Evolutionary conservation across 2,113 vertebrate species (phyloP).

Genomic region (Atractosteus spatula): DNA sequence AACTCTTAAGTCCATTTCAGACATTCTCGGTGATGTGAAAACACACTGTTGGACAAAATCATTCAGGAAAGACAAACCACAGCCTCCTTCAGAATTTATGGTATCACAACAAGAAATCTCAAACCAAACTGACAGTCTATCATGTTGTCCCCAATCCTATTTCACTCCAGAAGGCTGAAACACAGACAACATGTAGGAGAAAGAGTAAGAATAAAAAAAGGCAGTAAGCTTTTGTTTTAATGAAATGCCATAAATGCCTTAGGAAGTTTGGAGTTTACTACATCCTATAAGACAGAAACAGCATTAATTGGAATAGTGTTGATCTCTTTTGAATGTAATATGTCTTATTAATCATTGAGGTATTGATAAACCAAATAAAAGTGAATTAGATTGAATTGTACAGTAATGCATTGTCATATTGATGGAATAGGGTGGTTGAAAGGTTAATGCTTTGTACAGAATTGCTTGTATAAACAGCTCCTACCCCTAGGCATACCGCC

Average conservation of each 20-base stretch:
- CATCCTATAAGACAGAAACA: neutral
- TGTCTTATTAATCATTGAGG: slow-evolving; percentile 3
- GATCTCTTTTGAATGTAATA: neutral
- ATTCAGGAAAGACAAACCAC: no score
- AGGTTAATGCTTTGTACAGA: slow-evolving; percentile 36
- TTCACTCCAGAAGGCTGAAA: no score
- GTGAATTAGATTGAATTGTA: neutral
- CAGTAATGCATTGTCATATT: slow-evolving; percentile 23
- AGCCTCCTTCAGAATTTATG: no score
- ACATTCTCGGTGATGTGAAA: no score
- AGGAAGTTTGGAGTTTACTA: neutral
- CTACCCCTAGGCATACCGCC: neutral
- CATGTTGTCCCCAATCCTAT: no score
- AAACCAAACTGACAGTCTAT: no score
- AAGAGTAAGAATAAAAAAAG: no score
- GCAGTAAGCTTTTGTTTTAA: neutral
- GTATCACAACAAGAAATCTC: no score
- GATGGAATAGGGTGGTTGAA: slow-evolving; percentile 29
- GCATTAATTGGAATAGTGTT: neutral
- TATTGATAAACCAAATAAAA: neutral
- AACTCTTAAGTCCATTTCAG: no score
- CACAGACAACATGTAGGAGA: no score
- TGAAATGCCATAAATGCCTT: neutral
- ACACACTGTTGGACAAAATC: no score
- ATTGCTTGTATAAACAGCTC: neutral